Conservation (phyloP, 2,113 vertebrate species). For the Hiodon alosoides region DNA sequence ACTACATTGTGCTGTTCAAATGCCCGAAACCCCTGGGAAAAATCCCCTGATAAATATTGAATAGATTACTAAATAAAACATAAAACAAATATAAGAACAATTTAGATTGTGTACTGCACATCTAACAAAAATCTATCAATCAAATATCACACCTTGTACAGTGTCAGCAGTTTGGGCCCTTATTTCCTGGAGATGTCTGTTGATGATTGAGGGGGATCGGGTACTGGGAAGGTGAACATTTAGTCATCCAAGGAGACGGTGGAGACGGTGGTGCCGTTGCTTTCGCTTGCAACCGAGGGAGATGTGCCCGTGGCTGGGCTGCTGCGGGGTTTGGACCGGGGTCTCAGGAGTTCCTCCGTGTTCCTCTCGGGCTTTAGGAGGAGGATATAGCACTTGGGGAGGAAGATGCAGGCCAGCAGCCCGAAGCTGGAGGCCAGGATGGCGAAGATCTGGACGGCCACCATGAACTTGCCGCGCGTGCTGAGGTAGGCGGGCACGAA, state of each 20-base stretch:
- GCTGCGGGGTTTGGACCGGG: constrained; percentile 54
- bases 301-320: constrained; percentile 62
- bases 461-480: constrained; percentile 82
- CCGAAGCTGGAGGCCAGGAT: constrained; percentile 80
- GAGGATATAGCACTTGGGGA: constrained; percentile 76
- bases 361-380: constrained; percentile 73
- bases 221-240: background rate
- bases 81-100: background rate
- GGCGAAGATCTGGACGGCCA: constrained; percentile 81
- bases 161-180: background rate
- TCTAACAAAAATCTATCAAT: background rate
- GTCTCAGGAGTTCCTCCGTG: constrained; percentile 64
- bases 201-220: too few species aligned
- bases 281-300: constrained; percentile 58
- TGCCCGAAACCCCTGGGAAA: background rate
- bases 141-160: background rate
- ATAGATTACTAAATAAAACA: background rate
- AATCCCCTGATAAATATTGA: background rate
- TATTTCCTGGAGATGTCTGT: background rate
- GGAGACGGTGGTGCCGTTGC: constrained; percentile 49
- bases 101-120: background rate
- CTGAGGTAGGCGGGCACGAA: constrained; percentile 81
- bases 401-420: constrained; percentile 72
- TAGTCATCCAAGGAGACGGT: constrained; percentile 57
- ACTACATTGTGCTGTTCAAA: background rate